A percentile compares a stretch with the other conserved stretches of the same genome.
phyloP scores from a whole-genome alignment of 30 jellyfish, hydroid and myxozoan genomes.

The Morbakka virulenta region DNA sequence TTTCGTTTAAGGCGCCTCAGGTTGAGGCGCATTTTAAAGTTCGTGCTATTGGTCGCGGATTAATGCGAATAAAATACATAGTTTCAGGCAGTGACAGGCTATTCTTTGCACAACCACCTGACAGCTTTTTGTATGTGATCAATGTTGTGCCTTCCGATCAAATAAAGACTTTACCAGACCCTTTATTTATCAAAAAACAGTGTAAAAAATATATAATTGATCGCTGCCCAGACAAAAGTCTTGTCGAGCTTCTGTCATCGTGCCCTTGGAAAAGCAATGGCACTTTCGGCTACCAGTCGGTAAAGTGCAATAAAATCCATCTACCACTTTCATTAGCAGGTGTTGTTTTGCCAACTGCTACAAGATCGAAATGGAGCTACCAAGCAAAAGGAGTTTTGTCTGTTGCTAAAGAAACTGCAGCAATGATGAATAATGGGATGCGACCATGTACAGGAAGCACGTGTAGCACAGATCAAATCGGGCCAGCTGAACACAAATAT shows the following conservation, averaged over 20 bases:
- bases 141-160: slow-evolving; percentile 29
- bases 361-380: slow-evolving; percentile 25
- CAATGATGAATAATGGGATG: slow-evolving; percentile 8
- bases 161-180: slow-evolving; percentile 17
- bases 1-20: slow-evolving; percentile 29
- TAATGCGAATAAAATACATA: slow-evolving; percentile 25
- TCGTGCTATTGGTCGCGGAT: slow-evolving; percentile 34
- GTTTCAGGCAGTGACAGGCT: slow-evolving; percentile 37
- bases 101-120: slow-evolving; percentile 16
- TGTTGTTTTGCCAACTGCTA: slow-evolving; percentile 28
- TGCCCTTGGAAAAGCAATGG: slow-evolving; percentile 62
- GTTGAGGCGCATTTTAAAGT: slow-evolving; percentile 29
- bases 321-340: slow-evolving; percentile 66
- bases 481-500: slow-evolving; percentile 55
- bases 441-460: slow-evolving; percentile 2
- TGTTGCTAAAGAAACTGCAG: slow-evolving; percentile 31
- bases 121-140: slow-evolving; percentile 35
- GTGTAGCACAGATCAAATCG: neutral
- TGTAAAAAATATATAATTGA: slow-evolving; percentile 29
- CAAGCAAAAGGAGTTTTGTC: slow-evolving; percentile 44
- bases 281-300: slow-evolving; percentile 53
- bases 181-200: slow-evolving; percentile 1
- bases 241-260: slow-evolving; percentile 35
- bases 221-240: slow-evolving; percentile 17
- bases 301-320: slow-evolving; percentile 1